Percentiles rank a stretch among this genome's conserved stretches.
Evolutionary conservation across 2,797 vertebrate genomes (phyloP).

Genomic region (Hapalemur alaotrensis): DNA sequence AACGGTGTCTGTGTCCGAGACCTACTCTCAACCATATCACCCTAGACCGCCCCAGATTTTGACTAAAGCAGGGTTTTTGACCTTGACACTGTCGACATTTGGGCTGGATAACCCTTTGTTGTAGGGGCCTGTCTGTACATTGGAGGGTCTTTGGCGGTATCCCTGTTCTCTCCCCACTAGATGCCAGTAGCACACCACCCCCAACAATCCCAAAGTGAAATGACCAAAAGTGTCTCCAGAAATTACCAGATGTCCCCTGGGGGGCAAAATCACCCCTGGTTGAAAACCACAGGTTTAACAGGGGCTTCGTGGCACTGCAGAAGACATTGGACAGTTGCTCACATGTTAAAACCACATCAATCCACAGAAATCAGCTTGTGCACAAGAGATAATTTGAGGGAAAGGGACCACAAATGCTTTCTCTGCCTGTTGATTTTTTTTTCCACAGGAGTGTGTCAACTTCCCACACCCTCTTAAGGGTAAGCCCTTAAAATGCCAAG

Average conservation of each 20-base stretch:
- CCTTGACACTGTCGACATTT: neutral
- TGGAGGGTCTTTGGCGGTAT: neutral
- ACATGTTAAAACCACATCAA: neutral
- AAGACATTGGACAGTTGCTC: neutral
- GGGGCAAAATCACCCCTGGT: neutral
- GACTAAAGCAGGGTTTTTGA: neutral
- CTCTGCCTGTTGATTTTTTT: neutral
- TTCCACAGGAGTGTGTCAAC: neutral
- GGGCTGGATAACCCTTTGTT: neutral
- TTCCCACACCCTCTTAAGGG: too few species aligned
- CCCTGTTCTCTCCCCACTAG: neutral
- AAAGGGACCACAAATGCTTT: neutral
- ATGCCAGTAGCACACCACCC: neutral
- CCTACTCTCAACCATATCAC: neutral
- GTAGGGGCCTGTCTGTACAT: neutral
- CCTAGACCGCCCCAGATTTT: neutral
- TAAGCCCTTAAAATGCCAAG: neutral
- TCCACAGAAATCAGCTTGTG: neutral
- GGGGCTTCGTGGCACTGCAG: neutral
- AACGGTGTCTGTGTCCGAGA: neutral
- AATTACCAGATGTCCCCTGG: neutral
- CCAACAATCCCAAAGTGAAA: neutral
- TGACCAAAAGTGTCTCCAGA: neutral
- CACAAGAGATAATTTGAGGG: neutral
- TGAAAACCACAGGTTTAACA: neutral